Evolutionary conservation across 2,888 invertebrate genomes (phyloP).

Genomic region (Chymomyza procnemis): DNA sequence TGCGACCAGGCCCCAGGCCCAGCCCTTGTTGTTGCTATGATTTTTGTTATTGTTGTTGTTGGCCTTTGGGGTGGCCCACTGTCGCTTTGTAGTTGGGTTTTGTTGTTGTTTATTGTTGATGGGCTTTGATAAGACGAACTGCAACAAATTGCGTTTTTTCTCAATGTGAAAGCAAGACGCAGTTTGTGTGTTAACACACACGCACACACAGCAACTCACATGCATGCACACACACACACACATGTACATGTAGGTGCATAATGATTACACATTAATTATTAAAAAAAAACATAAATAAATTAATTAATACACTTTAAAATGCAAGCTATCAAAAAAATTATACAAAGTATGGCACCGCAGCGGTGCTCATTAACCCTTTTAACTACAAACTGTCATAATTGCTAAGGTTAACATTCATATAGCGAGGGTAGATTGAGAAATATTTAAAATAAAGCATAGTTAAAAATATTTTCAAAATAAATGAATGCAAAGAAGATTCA

Average conservation of each 20-base stretch:
- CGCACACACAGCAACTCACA: background rate
- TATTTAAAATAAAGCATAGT: too few relatives aligned
- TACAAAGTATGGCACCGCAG: background rate
- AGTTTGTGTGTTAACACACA: constrained; percentile 16
- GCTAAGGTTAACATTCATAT: too few relatives aligned
- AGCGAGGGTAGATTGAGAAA: too few relatives aligned
- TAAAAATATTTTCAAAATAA: too few relatives aligned
- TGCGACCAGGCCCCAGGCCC: background rate
- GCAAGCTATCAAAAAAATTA: background rate
- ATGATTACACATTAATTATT: background rate
- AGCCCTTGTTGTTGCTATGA: background rate
- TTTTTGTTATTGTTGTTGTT: background rate
- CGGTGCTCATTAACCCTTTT: background rate
- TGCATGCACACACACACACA: background rate
- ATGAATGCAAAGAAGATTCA: too few relatives aligned
- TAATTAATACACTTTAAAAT: background rate
- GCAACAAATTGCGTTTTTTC: constrained; percentile 46
- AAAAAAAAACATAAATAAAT: background rate
- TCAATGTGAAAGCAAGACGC: constrained; percentile 25
- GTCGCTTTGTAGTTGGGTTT: constrained; percentile 16
- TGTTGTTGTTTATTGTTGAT: constrained; percentile 2
- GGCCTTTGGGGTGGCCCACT: constrained; percentile 24
- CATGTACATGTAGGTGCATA: background rate
- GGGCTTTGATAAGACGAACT: constrained; percentile 24
- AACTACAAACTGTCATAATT: background rate